Percentiles rank a stretch among this genome's conserved stretches.
Evolutionary conservation across 1,140 invertebrate genomes (phyloP).

Genomic region (Telenomus remus): DNA sequence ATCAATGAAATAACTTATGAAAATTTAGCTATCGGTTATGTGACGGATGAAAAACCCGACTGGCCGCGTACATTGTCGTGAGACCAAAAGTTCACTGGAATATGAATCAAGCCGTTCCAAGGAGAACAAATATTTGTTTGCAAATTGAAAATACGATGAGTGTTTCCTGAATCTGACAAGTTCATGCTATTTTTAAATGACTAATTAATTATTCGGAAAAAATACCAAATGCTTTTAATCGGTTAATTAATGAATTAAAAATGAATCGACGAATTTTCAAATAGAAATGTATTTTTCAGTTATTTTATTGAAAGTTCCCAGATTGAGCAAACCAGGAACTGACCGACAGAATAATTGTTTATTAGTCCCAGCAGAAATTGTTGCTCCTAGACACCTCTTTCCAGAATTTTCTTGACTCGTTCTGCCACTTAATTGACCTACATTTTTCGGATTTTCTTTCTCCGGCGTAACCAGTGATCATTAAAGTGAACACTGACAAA

Average conservation of each 20-base stretch:
- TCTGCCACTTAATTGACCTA: constrained; percentile 10
- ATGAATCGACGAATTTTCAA: too few relatives aligned
- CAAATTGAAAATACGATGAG: constrained; percentile 7
- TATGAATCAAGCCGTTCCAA: constrained; percentile 16
- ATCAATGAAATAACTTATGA: too few relatives aligned
- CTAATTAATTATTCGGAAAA: neutral
- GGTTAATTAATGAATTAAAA: too few relatives aligned
- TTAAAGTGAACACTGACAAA: constrained; percentile 1
- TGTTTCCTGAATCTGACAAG: constrained; percentile 4
- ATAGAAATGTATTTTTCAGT: too few relatives aligned
- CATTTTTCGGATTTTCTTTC: constrained; percentile 26
- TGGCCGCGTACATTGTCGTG: neutral
- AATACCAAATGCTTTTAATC: too few relatives aligned
- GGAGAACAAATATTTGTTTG: constrained; percentile 25
- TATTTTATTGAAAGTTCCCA: too few relatives aligned
- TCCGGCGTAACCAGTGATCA: constrained; percentile 4
- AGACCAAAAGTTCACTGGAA: neutral
- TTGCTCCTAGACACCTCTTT: neutral
- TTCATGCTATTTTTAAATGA: neutral
- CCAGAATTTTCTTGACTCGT: constrained; percentile 14
- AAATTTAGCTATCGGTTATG: too few relatives aligned
- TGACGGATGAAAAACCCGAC: too few relatives aligned
- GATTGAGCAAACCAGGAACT: too few relatives aligned
- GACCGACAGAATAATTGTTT: too few relatives aligned
- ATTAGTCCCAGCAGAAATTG: too few relatives aligned